Conservation (phyloP, 1,140 invertebrate genomes). For the Aphaenogaster rudis region DNA sequence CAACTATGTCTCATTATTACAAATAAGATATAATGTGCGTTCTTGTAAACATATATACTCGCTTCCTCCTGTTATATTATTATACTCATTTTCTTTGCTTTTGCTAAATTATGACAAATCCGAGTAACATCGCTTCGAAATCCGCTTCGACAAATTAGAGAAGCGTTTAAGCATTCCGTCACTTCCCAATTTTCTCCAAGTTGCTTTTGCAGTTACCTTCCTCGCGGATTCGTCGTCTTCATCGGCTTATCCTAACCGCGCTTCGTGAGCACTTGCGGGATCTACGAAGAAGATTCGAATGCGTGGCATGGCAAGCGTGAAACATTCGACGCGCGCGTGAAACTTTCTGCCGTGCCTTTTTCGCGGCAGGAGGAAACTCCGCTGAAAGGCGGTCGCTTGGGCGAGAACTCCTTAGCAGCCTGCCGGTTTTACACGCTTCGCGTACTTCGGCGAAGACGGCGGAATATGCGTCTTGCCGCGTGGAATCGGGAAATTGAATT, state of each 20-base stretch:
- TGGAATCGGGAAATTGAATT: constrained; percentile 78
- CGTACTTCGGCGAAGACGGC: constrained; percentile 60
- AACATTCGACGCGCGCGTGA: constrained; percentile 15
- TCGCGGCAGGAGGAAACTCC: constrained; percentile 44
- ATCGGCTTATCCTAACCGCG: constrained; percentile 28
- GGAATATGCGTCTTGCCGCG: constrained; percentile 72
- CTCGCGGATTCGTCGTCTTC: not conserved
- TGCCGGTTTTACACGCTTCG: constrained; percentile 72
- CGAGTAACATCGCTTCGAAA: not conserved
- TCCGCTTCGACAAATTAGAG: not conserved
- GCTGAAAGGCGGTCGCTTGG: constrained; percentile 63
- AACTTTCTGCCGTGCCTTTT: constrained; percentile 42
- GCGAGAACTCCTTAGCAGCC: constrained; percentile 72
- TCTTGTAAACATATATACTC: not conserved
- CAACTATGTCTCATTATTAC: not conserved
- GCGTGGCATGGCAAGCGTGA: not conserved
- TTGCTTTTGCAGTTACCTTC: constrained; percentile 22
- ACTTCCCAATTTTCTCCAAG: not conserved
- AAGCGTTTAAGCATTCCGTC: not conserved
- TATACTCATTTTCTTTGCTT: not conserved
- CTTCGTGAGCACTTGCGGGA: not conserved
- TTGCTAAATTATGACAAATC: not conserved
- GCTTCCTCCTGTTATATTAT: not conserved
- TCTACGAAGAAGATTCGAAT: constrained; percentile 30
- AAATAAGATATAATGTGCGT: too few relatives aligned